Base-by-base conservation (phyloP, 23 tunicate species). In the Diplosoma virens region DNA sequence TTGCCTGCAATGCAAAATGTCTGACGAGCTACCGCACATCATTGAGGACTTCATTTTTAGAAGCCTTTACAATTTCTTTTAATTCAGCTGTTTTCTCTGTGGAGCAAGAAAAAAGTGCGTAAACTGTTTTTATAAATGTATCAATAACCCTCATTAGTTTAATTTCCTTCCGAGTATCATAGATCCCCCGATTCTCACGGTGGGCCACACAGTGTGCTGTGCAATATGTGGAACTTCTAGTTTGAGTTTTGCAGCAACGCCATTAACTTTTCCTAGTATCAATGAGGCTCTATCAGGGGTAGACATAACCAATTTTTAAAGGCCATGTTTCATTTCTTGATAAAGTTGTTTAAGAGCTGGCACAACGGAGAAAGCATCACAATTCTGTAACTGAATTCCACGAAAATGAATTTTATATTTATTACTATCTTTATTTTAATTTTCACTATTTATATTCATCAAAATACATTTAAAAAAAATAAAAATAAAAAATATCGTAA, bases 221-320 rank as follows among this genome's bases (percentile, higher is more conserved):
- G 26, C 25, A n/a, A n/a, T 17, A 23, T n/a, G 21, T 58, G 65
- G 21, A n/a, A 58, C 26, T 58, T 58, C 25, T 22, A n/a, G 21
- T 23, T 58, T 58, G 6, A 58, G 26, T 41, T 41, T 41, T n/a
- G 65, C 65, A n/a, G 65, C 65, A 58, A 11, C 21, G 24, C 65
- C 65, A 22, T 58, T 58, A 23, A n/a, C 25, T 23, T 58, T 58
- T 58, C 65, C 65, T n/a, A 58, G 26, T 22, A 58, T 58, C 26
- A 58, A 20, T 58, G 21, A 58, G 65, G 65, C 65, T n/a, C 65
- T 23, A 22, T 58, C 65, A 23, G 65, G n/a, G 65, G 24, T 58
- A 20, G n/a, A 22, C 65, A n/a, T 11, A 20, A 58, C n/a, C n/a
- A n/a, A n/a, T n/a, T n/a, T n/a, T n/a, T n/a, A n/a, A n/a, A n/a